Evolutionary conservation across 2,888 invertebrate genomes (phyloP).

Genomic region (Sialis lutaria): DNA sequence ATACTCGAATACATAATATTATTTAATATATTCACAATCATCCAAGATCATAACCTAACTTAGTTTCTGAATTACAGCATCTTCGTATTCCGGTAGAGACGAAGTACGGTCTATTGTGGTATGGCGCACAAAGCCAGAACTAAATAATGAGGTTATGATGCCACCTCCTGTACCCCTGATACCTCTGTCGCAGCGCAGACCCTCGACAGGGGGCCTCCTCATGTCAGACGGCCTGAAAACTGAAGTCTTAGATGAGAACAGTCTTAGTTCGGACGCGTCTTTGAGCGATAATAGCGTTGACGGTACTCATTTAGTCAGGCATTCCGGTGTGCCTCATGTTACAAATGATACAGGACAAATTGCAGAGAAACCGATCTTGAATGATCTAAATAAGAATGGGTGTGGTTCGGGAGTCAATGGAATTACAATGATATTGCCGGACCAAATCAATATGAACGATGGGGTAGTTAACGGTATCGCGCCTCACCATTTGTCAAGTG

Average conservation of each 20-base stretch:
- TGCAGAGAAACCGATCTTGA: too few relatives aligned
- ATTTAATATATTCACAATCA: too few relatives aligned
- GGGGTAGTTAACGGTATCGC: too few relatives aligned
- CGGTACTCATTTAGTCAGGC: conserved; percentile 10
- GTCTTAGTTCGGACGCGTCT: conserved; percentile 40
- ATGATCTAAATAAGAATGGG: too few relatives aligned
- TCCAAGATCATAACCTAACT: not conserved
- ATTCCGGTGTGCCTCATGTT: too few relatives aligned
- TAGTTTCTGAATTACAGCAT: conserved; percentile 5
- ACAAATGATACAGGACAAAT: too few relatives aligned
- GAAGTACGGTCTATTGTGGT: conserved; percentile 13
- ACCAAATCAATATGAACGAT: too few relatives aligned
- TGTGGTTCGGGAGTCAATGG: too few relatives aligned
- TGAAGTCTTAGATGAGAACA: conserved; percentile 53
- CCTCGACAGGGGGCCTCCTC: conserved; percentile 35
- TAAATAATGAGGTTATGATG: conserved; percentile 43
- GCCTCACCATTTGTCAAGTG: too few relatives aligned
- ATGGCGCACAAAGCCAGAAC: conserved; percentile 15
- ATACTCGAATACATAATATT: too few relatives aligned
- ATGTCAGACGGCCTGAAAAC: conserved; percentile 38
- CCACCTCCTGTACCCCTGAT: conserved; percentile 43
- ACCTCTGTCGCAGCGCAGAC: conserved; percentile 42
- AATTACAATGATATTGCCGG: too few relatives aligned
- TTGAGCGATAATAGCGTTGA: conserved; percentile 26
- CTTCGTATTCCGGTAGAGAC: conserved; percentile 2